Conservation (phyloP, 2,888 invertebrate species). For the Oscheius sp. region DNA sequence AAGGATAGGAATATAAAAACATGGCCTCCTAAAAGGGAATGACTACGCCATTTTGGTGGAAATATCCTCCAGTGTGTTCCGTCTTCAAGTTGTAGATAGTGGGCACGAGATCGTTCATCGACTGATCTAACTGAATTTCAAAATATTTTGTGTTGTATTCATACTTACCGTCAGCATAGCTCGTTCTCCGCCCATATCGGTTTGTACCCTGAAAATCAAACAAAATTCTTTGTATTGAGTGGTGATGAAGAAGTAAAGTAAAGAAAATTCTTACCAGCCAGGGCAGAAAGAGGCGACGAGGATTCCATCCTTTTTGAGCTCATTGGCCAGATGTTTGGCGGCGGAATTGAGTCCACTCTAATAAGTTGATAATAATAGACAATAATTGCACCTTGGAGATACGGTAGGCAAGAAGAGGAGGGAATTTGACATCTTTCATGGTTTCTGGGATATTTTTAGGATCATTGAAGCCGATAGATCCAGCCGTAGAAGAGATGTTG, state of each 20-base stretch:
- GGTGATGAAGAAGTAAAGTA: no score
- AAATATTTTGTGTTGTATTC: no score
- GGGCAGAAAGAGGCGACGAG: slow-evolving; percentile 28
- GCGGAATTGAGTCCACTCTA: slow-evolving; percentile 13
- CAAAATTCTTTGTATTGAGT: no score
- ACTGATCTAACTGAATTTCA: slow-evolving; percentile 18
- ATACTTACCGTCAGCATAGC: slow-evolving; percentile 38
- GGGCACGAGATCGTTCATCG: slow-evolving; percentile 7
- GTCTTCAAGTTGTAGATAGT: slow-evolving; percentile 13
- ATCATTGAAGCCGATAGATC: slow-evolving; percentile 34
- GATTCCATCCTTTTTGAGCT: slow-evolving; percentile 22
- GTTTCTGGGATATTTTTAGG: slow-evolving; percentile 19
- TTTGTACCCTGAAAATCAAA: no score
- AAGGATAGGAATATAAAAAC: background rate
- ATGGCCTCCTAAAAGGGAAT: slow-evolving; percentile 24
- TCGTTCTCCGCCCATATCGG: slow-evolving; percentile 52
- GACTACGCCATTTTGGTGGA: slow-evolving; percentile 15
- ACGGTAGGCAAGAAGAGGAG: slow-evolving; percentile 34
- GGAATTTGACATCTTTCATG: background rate
- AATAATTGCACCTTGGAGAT: slow-evolving; percentile 36
- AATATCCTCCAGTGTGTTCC: slow-evolving; percentile 24
- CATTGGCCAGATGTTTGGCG: slow-evolving; percentile 18
- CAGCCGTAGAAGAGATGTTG: slow-evolving; percentile 36
- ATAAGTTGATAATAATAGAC: background rate
- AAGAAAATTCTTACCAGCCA: no score